Base-by-base conservation (phyloP, 2,797 vertebrate genomes). In the Spheniscus humboldti region DNA sequence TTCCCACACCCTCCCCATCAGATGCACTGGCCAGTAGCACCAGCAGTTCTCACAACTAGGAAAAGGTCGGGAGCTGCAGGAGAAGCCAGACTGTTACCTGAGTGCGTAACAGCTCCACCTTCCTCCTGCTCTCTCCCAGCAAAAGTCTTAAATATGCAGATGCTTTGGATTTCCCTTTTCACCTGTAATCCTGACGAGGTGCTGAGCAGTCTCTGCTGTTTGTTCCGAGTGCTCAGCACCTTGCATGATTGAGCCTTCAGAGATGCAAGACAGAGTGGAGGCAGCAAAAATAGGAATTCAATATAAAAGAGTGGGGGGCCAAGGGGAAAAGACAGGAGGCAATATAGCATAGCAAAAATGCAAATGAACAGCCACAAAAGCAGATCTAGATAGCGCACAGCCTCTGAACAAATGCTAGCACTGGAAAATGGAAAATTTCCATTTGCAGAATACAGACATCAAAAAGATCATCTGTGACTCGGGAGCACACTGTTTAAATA, bases 361-460 rank as follows among this genome's bases (percentile, higher is more conserved):
- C 90, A 97, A 95, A 97, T 88, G 93, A 95, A 88, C 82, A 92
- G 86, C 76, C 91, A 95, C 94, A 95, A 96, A 96, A 94, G 89
- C 94, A 97, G 94, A 94, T 92, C 94, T 83, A 92, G 96, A 96
- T 94, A 96, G 92, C 94, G 76, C 75, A 71, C 84, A 92, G 92
- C 53, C 88, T 93, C 95, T 92, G 94, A 97, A 97, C 95, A 83
- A 94, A 92, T 86, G 92, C 94, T 92, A 89, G 88, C 13, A 18
- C 91, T 95, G 93, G 94, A 95, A 96, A 97, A 97, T 96, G 95
- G 93, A 96, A 96, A 93, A 97, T 94, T 96, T 96, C 96, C 96
- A 96, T 97, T 77, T 88, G 89, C 45, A 90, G 92, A 93, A 96
- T 64, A 93, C 43, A 94, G 82, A 97, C 82, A 96, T 95, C 69